Conservation (phyloP, 2,113 vertebrate species). For the Cnemophilus loriae region DNA sequence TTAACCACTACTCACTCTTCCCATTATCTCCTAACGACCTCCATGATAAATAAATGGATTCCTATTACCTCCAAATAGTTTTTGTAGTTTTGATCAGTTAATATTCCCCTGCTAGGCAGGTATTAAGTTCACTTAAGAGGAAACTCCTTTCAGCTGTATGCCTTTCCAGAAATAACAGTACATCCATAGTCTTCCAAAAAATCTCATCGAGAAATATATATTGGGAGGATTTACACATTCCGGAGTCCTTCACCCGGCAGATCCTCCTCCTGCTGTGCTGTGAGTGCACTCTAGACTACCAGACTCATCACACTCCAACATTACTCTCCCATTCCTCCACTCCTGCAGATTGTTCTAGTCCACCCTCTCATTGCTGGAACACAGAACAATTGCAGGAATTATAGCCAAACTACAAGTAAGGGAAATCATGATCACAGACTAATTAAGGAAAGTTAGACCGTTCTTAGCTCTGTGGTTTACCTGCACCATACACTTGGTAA, state of each 20-base stretch:
- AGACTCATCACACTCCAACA: not conserved
- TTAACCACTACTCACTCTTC: not conserved
- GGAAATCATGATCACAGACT: not conserved
- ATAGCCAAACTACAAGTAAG: not conserved
- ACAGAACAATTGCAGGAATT: conserved; percentile 1
- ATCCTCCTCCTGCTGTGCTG: not conserved
- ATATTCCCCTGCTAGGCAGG: not conserved
- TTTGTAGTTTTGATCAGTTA: not conserved
- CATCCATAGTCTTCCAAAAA: not conserved
- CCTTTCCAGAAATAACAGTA: not conserved
- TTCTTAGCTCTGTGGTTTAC: not conserved
- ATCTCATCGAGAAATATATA: not conserved
- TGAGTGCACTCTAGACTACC: not conserved
- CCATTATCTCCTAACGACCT: not conserved
- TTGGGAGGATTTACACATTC: not conserved
- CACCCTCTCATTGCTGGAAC: not conserved
- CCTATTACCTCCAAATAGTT: not conserved
- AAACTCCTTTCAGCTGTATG: not conserved
- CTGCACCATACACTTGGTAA: not conserved
- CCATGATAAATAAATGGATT: not conserved
- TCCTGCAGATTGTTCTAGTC: not conserved
- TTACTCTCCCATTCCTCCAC: not conserved
- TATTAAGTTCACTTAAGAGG: not conserved
- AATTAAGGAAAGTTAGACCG: not conserved
- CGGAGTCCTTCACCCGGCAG: not conserved